Conservation (phyloP, 2,888 invertebrate species). For the Cheilosia vulpina region DNA sequence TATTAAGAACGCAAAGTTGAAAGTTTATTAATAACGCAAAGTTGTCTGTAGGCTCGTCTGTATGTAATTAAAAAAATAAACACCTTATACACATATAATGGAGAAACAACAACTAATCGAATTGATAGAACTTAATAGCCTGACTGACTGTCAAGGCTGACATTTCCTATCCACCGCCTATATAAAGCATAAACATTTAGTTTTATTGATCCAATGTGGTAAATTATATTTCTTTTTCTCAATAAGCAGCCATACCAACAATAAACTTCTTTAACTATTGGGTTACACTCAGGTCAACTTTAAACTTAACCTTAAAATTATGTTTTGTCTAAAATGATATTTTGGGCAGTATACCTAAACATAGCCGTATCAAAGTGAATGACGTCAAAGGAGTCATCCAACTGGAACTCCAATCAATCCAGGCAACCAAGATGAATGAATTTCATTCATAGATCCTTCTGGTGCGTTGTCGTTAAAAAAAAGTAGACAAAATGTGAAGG, state of each 20-base stretch:
- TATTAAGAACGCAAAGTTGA: no score
- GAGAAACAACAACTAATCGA: no score
- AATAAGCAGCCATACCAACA: neutral
- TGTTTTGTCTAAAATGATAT: neutral
- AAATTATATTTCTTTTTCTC: neutral
- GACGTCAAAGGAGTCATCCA: slow-evolving; percentile 60
- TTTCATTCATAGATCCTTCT: slow-evolving; percentile 67
- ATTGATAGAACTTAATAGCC: no score
- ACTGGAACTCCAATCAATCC: slow-evolving; percentile 39
- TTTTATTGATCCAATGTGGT: no score
- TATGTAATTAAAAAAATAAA: no score
- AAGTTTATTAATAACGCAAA: no score
- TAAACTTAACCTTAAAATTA: slow-evolving; percentile 4
- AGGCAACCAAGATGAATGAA: slow-evolving; percentile 44
- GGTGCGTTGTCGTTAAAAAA: slow-evolving; percentile 14
- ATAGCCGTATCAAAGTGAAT: slow-evolving; percentile 4
- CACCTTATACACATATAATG: no score
- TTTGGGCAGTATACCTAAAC: neutral
- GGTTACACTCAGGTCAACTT: neutral
- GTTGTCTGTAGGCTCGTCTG: no score
- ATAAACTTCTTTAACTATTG: neutral
- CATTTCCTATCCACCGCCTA: no score
- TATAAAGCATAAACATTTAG: no score
- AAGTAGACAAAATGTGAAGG: neutral
- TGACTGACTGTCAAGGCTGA: no score